Evolutionary conservation across 2,888 invertebrate genomes (phyloP), one percentile per base, ranked within the genome.

Genomic region (Epistrophe grossulariae): DNA sequence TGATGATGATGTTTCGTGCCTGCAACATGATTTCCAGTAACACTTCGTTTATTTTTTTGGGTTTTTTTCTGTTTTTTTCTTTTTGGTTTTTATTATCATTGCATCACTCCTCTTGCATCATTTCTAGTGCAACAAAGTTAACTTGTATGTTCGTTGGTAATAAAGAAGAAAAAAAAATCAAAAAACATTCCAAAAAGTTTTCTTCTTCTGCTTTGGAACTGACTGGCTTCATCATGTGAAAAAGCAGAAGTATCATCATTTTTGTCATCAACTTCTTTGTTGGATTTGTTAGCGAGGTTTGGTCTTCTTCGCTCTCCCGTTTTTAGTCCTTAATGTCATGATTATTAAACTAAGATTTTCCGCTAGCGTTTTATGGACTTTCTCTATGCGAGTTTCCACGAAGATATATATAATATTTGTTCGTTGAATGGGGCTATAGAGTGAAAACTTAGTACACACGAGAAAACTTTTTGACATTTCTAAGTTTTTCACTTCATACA

Each of bases 311-410:
- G 3, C 6, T 7, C 4, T 13, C 17, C 19, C n/a, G 5, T n/a
- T 48, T 66, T 9, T 19, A 35, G 50, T 68, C 50, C 68, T 68
- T 35, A 81, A 77, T 78, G 57, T 64, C 82, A 70, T 82, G 85
- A 82, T 87, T 87, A 87, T 87, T 82, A 83, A 82, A 82, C 82
- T 74, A 87, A 82, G 79, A 87, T 87, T 82, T 79, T 74, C 85
- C 74, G 79, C 45, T 74, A 74, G 73, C 82, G 24, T 85, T 82
- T 82, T 79, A 82, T 85, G 64, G 78, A 74, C 70, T 87, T 64
- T 71, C 82, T 71, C 9, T 24, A 3, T 24, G 24, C 13, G 4
- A 55, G 28, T 55, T 31, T 55, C 28, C 28, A 55, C n/a, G 1
- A 24, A 15, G n/a, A n/a, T n/a, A 15, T 1, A 43, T 13, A 60